These are phyloP conservation scores for Iselma pallidipennis DNA, from an alignment of 2,888 invertebrate species.

Conservation along the genomic window DNA sequence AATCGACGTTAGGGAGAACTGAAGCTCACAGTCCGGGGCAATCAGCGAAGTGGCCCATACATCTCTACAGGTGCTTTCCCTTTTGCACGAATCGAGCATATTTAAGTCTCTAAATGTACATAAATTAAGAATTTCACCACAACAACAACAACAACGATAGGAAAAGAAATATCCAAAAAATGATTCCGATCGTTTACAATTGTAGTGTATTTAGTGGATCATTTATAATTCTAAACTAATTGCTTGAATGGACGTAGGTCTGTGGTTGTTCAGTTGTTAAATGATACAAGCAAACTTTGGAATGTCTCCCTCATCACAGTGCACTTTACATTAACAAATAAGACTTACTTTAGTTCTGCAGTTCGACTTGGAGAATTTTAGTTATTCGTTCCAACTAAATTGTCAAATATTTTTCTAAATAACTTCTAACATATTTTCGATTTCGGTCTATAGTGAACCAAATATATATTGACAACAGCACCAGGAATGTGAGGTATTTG, in stretches of 20 bases:
- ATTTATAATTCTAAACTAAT: slow-evolving; percentile 17
- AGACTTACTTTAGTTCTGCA: too few species aligned
- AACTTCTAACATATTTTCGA: too few species aligned
- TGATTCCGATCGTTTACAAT: slow-evolving; percentile 1
- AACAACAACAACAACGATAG: background rate
- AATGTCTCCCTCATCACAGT: slow-evolving; percentile 12
- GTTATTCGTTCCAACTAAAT: background rate
- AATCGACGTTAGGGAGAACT: slow-evolving; percentile 30
- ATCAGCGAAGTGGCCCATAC: slow-evolving; percentile 39
- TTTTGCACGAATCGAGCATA: slow-evolving; percentile 15
- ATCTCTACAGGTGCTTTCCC: slow-evolving; percentile 29
- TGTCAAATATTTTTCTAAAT: too few species aligned
- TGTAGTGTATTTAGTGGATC: slow-evolving; percentile 6
- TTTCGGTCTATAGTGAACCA: background rate
- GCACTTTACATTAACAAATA: background rate
- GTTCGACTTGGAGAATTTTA: background rate
- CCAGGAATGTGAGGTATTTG: slow-evolving; percentile 31
- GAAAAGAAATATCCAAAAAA: too few species aligned
- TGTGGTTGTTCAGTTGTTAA: slow-evolving; percentile 21
- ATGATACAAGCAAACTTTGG: slow-evolving; percentile 20
- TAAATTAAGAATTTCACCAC: slow-evolving; percentile 8
- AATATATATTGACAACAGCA: background rate
- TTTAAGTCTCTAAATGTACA: slow-evolving; percentile 24
- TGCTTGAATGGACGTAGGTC: slow-evolving; percentile 20
- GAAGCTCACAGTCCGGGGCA: slow-evolving; percentile 31